phyloP scores from a whole-genome alignment of 2,113 vertebrate species.

The Mormyrus iriodes region DNA sequence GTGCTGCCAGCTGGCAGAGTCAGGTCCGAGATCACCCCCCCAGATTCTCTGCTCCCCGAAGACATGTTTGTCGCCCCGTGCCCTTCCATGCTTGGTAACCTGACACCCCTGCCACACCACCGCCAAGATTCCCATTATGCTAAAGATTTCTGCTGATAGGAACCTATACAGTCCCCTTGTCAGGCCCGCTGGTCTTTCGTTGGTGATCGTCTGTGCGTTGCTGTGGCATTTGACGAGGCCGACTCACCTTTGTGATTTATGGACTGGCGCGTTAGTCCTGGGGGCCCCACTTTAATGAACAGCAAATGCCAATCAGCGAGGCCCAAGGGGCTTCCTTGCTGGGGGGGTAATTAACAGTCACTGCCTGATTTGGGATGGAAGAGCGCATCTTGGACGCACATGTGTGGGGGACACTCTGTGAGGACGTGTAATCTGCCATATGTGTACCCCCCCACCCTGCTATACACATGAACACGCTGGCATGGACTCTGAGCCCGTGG shows the following conservation, averaged over 20 bases:
- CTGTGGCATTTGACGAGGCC: slow-evolving; percentile 23
- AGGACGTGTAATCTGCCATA: not conserved
- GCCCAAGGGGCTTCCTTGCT: slow-evolving; percentile 41
- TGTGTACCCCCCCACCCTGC: not conserved
- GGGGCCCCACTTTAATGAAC: slow-evolving; percentile 51
- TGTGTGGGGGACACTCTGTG: not conserved
- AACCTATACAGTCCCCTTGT: not conserved
- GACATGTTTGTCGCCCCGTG: not conserved
- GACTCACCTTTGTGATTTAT: slow-evolving; percentile 29
- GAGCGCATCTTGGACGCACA: slow-evolving; percentile 13
- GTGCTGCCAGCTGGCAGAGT: not conserved
- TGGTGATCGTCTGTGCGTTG: not conserved
- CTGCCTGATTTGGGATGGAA: slow-evolving; percentile 45
- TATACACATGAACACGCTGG: not conserved
- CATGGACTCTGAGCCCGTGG: not conserved
- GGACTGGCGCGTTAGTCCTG: slow-evolving; percentile 39
- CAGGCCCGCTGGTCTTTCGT: not conserved
- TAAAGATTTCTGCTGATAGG: not conserved
- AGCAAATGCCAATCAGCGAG: slow-evolving; percentile 44
- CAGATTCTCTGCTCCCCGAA: not conserved
- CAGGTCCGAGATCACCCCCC: not conserved
- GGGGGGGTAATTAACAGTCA: slow-evolving; percentile 50
- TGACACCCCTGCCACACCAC: not conserved
- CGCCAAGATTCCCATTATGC: not conserved
- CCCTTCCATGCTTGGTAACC: not conserved